Evolutionary conservation across 2,888 invertebrate genomes (phyloP).

Genomic region (Coenonympha glycerion): DNA sequence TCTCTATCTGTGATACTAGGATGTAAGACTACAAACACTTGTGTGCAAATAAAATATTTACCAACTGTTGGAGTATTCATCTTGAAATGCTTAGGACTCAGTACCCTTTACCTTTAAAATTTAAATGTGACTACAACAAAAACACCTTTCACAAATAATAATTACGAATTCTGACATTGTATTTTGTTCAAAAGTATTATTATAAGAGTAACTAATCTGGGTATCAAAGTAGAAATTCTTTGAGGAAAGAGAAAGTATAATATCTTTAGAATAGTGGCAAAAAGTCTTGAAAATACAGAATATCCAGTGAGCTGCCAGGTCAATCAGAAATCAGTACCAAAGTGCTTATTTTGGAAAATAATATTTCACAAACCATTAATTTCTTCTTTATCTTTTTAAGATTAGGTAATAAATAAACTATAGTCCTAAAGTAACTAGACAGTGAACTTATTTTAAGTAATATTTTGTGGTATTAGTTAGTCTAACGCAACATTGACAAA

Average conservation of each 20-base stretch:
- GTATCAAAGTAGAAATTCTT: neutral
- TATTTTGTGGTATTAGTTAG: no score
- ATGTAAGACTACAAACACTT: constrained; percentile 42
- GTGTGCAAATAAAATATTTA: constrained; percentile 69
- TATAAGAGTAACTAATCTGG: no score
- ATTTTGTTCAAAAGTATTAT: neutral
- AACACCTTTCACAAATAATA: neutral
- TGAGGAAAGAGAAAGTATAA: neutral
- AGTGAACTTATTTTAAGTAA: no score
- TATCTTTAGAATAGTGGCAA: neutral
- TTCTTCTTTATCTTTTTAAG: no score
- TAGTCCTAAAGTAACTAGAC: no score
- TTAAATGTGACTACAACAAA: neutral
- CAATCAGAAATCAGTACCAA: neutral
- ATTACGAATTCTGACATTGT: neutral
- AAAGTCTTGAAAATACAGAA: neutral
- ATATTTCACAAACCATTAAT: no score
- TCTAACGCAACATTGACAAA: no score
- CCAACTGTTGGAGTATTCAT: constrained; percentile 66
- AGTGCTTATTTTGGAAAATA: no score
- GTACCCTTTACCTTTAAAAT: constrained; percentile 45
- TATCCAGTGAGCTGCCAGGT: constrained; percentile 5
- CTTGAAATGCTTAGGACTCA: constrained; percentile 51
- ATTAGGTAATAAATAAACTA: no score
- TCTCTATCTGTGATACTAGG: constrained; percentile 52